A percentile compares a stretch with the other conserved stretches of the same genome.
These are phyloP conservation scores for Iselma pallidipennis DNA, from an alignment of 2,888 invertebrate genomes.

Conservation along the genomic window DNA sequence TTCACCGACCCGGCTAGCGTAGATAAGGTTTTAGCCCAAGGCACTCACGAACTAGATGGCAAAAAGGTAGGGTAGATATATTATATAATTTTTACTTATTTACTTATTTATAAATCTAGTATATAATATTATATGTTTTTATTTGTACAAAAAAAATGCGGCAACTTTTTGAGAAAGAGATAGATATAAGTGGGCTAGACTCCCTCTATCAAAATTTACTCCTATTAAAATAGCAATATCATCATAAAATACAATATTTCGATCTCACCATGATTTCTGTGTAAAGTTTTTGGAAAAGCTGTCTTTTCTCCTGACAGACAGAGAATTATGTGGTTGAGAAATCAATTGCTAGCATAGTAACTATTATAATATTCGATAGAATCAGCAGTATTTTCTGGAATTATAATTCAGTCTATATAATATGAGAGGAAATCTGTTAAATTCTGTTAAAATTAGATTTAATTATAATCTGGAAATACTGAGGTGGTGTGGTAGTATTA, in stretches of 20 bases:
- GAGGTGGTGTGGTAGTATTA: constrained; percentile 29
- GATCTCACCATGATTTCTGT: constrained; percentile 31
- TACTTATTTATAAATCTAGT: constrained; percentile 27
- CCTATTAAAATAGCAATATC: constrained; percentile 40
- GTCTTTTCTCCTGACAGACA: constrained; percentile 29
- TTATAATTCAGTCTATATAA: no score
- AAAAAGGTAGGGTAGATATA: constrained; percentile 84
- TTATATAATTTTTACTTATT: constrained; percentile 28
- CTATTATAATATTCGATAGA: neutral
- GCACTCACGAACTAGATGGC: constrained; percentile 98
- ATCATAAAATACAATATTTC: constrained; percentile 39
- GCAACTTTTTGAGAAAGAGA: constrained; percentile 26
- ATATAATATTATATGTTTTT: neutral
- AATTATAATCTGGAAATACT: constrained; percentile 31
- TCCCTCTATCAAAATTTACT: constrained; percentile 10
- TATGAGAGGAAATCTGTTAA: no score
- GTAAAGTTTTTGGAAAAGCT: constrained; percentile 33
- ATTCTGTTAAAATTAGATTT: constrained; percentile 33
- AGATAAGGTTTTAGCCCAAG: constrained; percentile 98
- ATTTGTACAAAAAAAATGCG: neutral
- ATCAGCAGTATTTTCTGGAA: neutral
- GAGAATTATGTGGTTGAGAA: constrained; percentile 29
- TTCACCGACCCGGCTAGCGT: constrained; percentile 98
- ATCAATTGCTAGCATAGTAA: neutral
- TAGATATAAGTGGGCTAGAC: constrained; percentile 21